These are phyloP conservation scores for Spheniscus mendiculus DNA, from an alignment of 2,113 vertebrate genomes.

Conservation along the genomic window DNA sequence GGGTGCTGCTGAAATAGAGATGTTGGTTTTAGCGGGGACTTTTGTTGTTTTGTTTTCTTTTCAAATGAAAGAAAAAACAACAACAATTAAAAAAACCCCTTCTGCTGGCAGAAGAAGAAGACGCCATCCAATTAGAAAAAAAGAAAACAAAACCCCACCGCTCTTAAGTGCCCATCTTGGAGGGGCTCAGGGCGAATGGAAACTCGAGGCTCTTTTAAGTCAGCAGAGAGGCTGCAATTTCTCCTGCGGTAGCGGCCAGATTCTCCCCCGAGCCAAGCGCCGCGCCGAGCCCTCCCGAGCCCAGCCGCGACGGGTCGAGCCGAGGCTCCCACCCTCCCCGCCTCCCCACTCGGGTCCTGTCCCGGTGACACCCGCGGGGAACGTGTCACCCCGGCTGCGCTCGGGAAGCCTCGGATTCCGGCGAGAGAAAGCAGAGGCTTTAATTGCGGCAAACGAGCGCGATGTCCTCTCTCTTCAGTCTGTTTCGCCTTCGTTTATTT, in stretches of 20 bases:
- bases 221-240: slow-evolving; percentile 9
- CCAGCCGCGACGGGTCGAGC: neutral
- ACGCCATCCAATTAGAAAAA: neutral
- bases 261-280: neutral
- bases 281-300: neutral
- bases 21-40: slow-evolving; percentile 14
- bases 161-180: neutral
- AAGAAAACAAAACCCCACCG: neutral
- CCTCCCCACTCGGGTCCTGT: neutral
- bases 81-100: neutral
- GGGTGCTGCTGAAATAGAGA: neutral
- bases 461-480: slow-evolving; percentile 63
- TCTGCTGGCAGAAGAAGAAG: slow-evolving; percentile 2
- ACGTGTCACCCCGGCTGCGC: neutral
- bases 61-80: slow-evolving; percentile 1
- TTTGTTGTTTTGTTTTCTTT: slow-evolving; percentile 49
- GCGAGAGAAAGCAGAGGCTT: slow-evolving; percentile 62
- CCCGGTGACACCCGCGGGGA: neutral
- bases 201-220: slow-evolving; percentile 15
- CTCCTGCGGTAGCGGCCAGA: neutral
- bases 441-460: slow-evolving; percentile 68
- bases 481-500: slow-evolving; percentile 75
- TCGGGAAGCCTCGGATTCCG: neutral
- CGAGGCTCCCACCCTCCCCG: neutral
- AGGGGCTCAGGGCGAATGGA: neutral